A percentile compares a stretch with the other conserved stretches of the same genome.
Conservation (phyloP, 1,140 invertebrate species). For the Heliconius hermathena region DNA sequence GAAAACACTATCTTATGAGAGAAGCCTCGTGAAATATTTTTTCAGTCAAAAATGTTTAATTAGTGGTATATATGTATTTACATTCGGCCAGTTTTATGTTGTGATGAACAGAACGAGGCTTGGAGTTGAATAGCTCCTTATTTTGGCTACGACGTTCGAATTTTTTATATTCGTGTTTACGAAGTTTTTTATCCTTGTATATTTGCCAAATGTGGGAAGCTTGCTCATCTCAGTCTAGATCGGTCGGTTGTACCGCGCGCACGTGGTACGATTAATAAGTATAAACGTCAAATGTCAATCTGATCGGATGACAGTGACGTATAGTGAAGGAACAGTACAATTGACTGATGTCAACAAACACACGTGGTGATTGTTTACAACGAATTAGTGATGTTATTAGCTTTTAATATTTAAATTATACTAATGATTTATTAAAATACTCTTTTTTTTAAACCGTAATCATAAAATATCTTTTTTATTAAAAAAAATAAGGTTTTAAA, state of each 20-base stretch:
- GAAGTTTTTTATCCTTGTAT: constrained; percentile 59
- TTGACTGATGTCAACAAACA: constrained; percentile 24
- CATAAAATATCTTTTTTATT: too few species aligned
- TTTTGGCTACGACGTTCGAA: constrained; percentile 49
- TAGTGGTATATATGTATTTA: constrained; percentile 17
- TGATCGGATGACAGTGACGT: not conserved
- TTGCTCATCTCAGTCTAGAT: constrained; percentile 61
- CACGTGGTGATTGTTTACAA: constrained; percentile 18
- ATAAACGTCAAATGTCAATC: constrained; percentile 28
- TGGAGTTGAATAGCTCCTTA: constrained; percentile 33
- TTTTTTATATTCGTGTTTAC: constrained; percentile 41
- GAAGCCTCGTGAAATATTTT: constrained; percentile 21
- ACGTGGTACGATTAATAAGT: constrained; percentile 48
- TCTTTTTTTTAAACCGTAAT: not conserved
- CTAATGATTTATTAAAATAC: not conserved
- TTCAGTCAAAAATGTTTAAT: constrained; percentile 25
- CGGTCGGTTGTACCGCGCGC: constrained; percentile 56
- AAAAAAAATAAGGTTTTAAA: too few species aligned
- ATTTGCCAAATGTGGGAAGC: constrained; percentile 53
- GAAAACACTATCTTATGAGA: constrained; percentile 28
- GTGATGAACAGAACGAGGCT: constrained; percentile 21
- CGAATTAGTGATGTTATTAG: not conserved
- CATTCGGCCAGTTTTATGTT: constrained; percentile 17
- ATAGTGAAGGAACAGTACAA: constrained; percentile 17
- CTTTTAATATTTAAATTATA: not conserved